phyloP scores from a whole-genome alignment of 2,113 vertebrate species.

The Elephantulus edwardii region DNA sequence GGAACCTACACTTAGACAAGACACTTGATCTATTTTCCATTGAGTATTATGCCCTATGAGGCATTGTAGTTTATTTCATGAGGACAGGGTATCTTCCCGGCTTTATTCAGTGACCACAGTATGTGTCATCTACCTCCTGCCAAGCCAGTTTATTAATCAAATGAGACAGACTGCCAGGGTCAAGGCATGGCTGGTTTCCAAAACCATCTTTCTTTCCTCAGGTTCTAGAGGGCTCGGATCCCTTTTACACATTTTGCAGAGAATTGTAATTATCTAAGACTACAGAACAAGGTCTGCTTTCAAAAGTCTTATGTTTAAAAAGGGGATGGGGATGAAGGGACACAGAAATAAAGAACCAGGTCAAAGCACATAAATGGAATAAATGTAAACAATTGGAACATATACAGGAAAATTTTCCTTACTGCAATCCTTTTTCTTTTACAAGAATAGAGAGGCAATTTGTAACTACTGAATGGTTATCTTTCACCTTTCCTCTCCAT shows the following conservation, averaged over 20 bases:
- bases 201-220: background rate
- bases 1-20: background rate
- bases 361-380: background rate
- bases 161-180: background rate
- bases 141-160: background rate
- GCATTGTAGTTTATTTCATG: background rate
- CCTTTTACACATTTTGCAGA: background rate
- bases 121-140: background rate
- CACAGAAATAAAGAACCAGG: background rate
- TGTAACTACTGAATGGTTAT: background rate
- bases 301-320: constrained; percentile 4
- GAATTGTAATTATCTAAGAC: constrained; percentile 1
- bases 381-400: background rate
- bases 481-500: constrained; percentile 43
- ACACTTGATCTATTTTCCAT: background rate
- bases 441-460: background rate
- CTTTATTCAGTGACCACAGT: background rate
- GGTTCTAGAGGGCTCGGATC: background rate
- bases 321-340: background rate
- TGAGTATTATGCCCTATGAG: background rate
- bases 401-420: background rate
- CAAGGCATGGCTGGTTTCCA: background rate
- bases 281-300: background rate
- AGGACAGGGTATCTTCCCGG: background rate
- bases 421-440: background rate